Base-by-base conservation (phyloP, 1,140 invertebrate genomes). In the Drosophila littoralis region DNA sequence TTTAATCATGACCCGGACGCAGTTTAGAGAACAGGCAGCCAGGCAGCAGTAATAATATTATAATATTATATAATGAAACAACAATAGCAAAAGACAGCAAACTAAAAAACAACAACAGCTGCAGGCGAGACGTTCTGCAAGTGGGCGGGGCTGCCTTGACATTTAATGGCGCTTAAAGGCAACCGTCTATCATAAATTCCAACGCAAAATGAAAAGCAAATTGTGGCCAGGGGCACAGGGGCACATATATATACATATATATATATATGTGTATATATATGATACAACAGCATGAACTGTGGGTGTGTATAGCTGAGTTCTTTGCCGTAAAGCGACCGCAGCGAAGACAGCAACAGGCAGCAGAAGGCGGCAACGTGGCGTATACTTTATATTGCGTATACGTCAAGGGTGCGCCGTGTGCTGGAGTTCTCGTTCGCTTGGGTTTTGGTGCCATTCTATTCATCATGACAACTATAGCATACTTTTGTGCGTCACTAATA, bases 11-110 rank as follows among this genome's bases (percentile, higher is more conserved):
- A 72, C 72, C 54, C 61, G 59, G 65, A 38, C 38, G 40, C 40
- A 43, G 51, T 33, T 58, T 64, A 77, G 67, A 76, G 72, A 77
- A 74, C 63, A 76, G 43, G 48, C 82, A 86, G 68, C 45, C 83
- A 79, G 50, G 77, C 79, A 71, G 84, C 57, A 80, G 68, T 88
- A 88, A 88, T 80, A 80, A 65, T 77, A 80, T 77, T 77, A 73
- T 60, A 76, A 51, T 67, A 70, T 54, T 63, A 72, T 7, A 35
- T 7, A 52, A 51, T 5, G 12, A 13, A 33, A 33, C 2, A 52
- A 67, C 63, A 76, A 79, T 48, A 60, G 60, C 58, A 75, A 58
- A 57, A 35, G 9, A 50, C 35, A 46, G 0, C 36, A 59, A 54
- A 54, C 38, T 59, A 60, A 54, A 35, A 50, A 45, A 55, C 59